These are phyloP conservation scores for Cantharis lateralis DNA, from an alignment of 2,888 invertebrate genomes.

Conservation along the genomic window DNA sequence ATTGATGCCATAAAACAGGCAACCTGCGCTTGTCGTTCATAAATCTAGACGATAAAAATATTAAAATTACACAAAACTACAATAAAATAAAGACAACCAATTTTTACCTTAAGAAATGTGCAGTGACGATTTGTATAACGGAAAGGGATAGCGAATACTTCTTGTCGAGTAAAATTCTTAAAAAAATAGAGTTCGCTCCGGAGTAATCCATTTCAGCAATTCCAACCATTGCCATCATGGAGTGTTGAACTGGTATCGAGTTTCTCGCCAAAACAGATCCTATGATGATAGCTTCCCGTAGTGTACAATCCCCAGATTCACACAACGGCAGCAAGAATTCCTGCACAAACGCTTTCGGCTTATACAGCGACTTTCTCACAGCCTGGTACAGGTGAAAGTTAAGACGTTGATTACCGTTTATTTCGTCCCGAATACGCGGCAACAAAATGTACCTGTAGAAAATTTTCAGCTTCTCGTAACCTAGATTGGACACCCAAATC, in stretches of 20 bases:
- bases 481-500: conserved; percentile 96
- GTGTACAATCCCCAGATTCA: conserved; percentile 90
- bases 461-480: conserved; percentile 94
- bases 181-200: conserved; percentile 94
- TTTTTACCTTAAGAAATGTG: conserved; percentile 86
- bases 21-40: conserved; percentile 79
- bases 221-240: conserved; percentile 91
- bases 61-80: not conserved
- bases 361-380: conserved; percentile 88
- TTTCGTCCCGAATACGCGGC: conserved; percentile 92
- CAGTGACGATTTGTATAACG: conserved; percentile 92
- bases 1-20: conserved; percentile 97
- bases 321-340: conserved; percentile 74
- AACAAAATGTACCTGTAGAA: conserved; percentile 92
- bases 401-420: conserved; percentile 90
- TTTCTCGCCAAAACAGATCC: conserved; percentile 89
- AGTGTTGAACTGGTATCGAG: conserved; percentile 93
- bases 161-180: conserved; percentile 93
- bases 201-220: conserved; percentile 98
- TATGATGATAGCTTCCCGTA: conserved; percentile 94
- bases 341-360: conserved; percentile 98
- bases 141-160: conserved; percentile 96
- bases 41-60: conserved; percentile 65
- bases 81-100: not conserved
- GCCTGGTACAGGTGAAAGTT: conserved; percentile 98